These are phyloP conservation scores for Brenthis hecate DNA, from an alignment of 2,888 invertebrate species.

Conservation along the genomic window DNA sequence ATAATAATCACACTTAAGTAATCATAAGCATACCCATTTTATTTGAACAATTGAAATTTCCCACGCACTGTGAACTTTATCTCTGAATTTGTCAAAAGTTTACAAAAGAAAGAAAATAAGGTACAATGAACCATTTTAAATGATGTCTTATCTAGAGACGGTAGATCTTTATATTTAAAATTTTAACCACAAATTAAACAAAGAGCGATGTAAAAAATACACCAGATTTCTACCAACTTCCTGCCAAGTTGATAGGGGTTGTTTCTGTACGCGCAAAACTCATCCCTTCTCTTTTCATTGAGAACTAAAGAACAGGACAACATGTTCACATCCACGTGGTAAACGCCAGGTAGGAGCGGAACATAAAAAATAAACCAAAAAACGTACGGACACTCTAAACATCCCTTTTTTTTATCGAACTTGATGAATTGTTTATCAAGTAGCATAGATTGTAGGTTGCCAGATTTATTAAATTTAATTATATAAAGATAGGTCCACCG, in stretches of 20 bases:
- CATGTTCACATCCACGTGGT: slow-evolving; percentile 71
- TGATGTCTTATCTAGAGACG: slow-evolving; percentile 62
- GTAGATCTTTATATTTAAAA: slow-evolving; percentile 64
- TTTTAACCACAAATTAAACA: slow-evolving; percentile 71
- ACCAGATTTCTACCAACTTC: slow-evolving; percentile 79
- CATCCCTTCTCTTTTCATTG: slow-evolving; percentile 52
- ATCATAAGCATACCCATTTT: slow-evolving; percentile 24
- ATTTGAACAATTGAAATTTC: slow-evolving; percentile 38
- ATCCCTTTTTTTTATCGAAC: slow-evolving; percentile 70
- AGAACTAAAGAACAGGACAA: slow-evolving; percentile 52
- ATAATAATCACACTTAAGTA: slow-evolving; percentile 25
- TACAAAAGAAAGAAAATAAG: slow-evolving; percentile 50
- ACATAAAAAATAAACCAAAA: slow-evolving; percentile 68
- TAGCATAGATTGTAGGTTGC: slow-evolving; percentile 65
- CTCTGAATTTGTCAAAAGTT: slow-evolving; percentile 51
- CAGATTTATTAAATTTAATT: slow-evolving; percentile 41
- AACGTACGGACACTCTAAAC: slow-evolving; percentile 74
- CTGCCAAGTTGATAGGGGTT: slow-evolving; percentile 67
- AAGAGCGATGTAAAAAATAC: slow-evolving; percentile 68
- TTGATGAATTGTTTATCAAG: slow-evolving; percentile 70
- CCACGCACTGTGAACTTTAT: slow-evolving; percentile 47
- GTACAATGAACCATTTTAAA: slow-evolving; percentile 70
- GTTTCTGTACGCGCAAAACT: slow-evolving; percentile 62
- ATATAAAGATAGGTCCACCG: slow-evolving; percentile 14
- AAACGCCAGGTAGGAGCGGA: slow-evolving; percentile 73